phyloP scores from a whole-genome alignment of 2,888 invertebrate genomes.

The Platycheirus rosarum region DNA sequence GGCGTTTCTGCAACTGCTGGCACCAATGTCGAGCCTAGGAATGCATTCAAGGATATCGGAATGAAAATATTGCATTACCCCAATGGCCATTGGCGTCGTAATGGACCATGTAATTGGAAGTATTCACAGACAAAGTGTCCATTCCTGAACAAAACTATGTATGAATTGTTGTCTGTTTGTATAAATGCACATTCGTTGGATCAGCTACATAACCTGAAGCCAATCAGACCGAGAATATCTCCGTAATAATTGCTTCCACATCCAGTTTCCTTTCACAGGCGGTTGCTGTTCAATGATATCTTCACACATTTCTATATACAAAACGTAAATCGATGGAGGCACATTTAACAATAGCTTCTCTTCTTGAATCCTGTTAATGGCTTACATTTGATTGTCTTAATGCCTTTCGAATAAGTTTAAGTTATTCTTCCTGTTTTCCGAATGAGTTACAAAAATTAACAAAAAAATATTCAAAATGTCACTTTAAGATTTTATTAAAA shows the following conservation, averaged over 20 bases:
- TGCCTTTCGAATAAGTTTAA: slow-evolving; percentile 12
- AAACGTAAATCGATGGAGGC: slow-evolving; percentile 50
- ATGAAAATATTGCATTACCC: slow-evolving; percentile 70
- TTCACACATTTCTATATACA: slow-evolving; percentile 37
- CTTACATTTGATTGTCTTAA: slow-evolving; percentile 42
- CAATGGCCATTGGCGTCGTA: slow-evolving; percentile 60
- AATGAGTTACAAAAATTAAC: no score
- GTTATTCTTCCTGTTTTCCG: no score
- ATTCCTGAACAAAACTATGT: slow-evolving; percentile 53
- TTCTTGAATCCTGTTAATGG: slow-evolving; percentile 1
- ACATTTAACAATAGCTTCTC: slow-evolving; percentile 48
- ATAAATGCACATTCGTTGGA: slow-evolving; percentile 53
- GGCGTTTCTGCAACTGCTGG: slow-evolving; percentile 46
- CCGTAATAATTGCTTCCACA: slow-evolving; percentile 64
- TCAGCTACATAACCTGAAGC: slow-evolving; percentile 55
- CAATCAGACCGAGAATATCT: slow-evolving; percentile 60
- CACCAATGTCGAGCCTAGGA: slow-evolving; percentile 20
- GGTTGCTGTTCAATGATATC: slow-evolving; percentile 35
- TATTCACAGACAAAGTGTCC: slow-evolving; percentile 67
- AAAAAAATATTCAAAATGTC: no score
- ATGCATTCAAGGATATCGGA: slow-evolving; percentile 56
- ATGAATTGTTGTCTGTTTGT: no score
- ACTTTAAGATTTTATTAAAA: no score
- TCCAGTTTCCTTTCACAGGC: slow-evolving; percentile 42
- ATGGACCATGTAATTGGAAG: slow-evolving; percentile 72